These are phyloP conservation scores for Platycheirus rosarum DNA, from an alignment of 2,888 invertebrate genomes.

Conservation along the genomic window DNA sequence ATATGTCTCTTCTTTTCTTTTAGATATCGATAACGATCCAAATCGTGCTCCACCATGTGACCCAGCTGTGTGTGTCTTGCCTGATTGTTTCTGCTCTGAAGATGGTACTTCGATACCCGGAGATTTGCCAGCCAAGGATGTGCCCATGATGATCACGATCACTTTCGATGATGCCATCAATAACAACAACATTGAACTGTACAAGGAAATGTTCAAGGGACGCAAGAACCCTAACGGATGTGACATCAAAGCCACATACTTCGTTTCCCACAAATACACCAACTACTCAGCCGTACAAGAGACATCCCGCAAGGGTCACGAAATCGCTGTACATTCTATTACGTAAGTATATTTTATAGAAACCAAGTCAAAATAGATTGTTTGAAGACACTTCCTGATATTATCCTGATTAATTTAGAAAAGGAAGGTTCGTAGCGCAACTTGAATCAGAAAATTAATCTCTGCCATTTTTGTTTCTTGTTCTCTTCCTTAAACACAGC, in stretches of 20 bases:
- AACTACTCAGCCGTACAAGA: slow-evolving; percentile 97
- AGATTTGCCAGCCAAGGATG: slow-evolving; percentile 91
- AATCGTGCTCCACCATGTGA: slow-evolving; percentile 96
- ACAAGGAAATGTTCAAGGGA: slow-evolving; percentile 95
- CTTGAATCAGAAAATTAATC: slow-evolving; percentile 3
- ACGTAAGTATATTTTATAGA: slow-evolving; percentile 88
- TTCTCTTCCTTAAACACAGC: slow-evolving; percentile 83
- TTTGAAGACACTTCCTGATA: slow-evolving; percentile 18
- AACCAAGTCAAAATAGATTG: background rate
- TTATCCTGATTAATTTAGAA: background rate
- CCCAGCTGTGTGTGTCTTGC: slow-evolving; percentile 91
- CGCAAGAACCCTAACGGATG: slow-evolving; percentile 96
- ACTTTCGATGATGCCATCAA: slow-evolving; percentile 98
- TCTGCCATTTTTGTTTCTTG: slow-evolving; percentile 31
- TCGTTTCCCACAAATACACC: slow-evolving; percentile 95
- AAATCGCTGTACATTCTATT: slow-evolving; percentile 96
- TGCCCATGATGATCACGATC: slow-evolving; percentile 97
- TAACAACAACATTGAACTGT: slow-evolving; percentile 96
- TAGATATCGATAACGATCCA: slow-evolving; percentile 96
- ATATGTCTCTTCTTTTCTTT: slow-evolving; percentile 75
- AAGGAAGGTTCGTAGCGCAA: background rate
- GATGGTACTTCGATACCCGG: slow-evolving; percentile 94
- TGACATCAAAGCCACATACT: slow-evolving; percentile 95
- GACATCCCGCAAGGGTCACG: slow-evolving; percentile 94
- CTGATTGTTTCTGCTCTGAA: slow-evolving; percentile 97